Base-by-base conservation (phyloP, 1,140 invertebrate genomes). In the Calliphora vicina region DNA sequence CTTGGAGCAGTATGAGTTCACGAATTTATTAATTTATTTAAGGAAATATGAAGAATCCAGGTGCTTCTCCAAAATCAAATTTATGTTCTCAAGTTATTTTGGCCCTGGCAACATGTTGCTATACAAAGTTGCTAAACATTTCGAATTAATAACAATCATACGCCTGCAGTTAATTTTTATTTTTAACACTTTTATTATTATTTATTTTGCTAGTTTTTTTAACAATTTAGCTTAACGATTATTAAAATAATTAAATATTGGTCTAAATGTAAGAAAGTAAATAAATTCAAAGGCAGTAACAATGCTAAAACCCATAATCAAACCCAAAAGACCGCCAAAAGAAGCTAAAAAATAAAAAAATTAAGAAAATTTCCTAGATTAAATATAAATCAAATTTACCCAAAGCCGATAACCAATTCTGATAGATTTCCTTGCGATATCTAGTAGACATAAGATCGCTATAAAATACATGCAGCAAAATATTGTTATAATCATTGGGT, bases 281-380 rank as follows among this genome's bases (percentile, higher is more conserved):
- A 94, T 26, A 57, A 95, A 89, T 86, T 95, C 94, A 61, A 94
- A 93, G 1, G 91, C 92, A 0, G 94, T 93, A 81, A 95, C 93
- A n/a, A 95, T 91, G 76, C 93, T 94, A 86, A 95, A 94, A 1
- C 94, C 94, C 27, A 94, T 91, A 87, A 94, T 94, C 25, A 95
- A 86, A 23, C 94, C 93, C 0, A 95, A 85, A 0, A 95, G 88
- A 9, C 94, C 94, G 0, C 94, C 94, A 85, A 94, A 94, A n/a
- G 93, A 93, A 85, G 93, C 94, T 95, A 89, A 86, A 92, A 92
- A 82, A 71, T 85, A 83, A 82, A 61, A 73, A 84, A 5, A 72
- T 61, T 26, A 85, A 45, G 76, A 72, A 20, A 72, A 17, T 15
- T 35, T 25, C 42, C 17, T 35, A 23, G 29, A 80, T 43, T 83